Conservation (phyloP, 2,888 invertebrate species). For the Globia sparganii region DNA sequence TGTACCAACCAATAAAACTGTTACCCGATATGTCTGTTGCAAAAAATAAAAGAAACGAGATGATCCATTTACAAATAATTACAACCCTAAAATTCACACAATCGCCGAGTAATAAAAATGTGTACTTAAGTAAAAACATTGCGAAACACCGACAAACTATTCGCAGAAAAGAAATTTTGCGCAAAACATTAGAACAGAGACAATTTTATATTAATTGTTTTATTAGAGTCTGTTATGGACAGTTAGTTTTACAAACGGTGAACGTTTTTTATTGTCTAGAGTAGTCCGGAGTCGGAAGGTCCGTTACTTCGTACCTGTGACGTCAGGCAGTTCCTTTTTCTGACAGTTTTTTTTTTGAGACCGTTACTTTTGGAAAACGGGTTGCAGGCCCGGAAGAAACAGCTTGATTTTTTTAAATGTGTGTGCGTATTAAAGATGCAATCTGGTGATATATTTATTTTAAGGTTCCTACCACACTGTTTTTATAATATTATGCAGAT, state of each 20-base stretch:
- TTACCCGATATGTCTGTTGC: conserved; percentile 17
- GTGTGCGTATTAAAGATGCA: background rate
- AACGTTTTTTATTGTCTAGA: conserved; percentile 65
- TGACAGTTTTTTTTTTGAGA: conserved; percentile 59
- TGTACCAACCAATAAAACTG: conserved; percentile 33
- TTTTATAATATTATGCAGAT: background rate
- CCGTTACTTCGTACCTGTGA: conserved; percentile 77
- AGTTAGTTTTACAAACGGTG: conserved; percentile 68
- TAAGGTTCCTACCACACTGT: background rate
- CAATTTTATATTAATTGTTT: conserved; percentile 71
- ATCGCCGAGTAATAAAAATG: conserved; percentile 35
- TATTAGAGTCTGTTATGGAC: conserved; percentile 67
- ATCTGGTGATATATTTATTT: conserved; percentile 2
- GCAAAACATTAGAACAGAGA: conserved; percentile 71
- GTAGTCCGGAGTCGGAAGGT: conserved; percentile 62
- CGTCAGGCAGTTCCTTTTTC: conserved; percentile 70
- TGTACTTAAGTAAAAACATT: conserved; percentile 48
- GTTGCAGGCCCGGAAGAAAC: conserved; percentile 12
- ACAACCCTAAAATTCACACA: conserved; percentile 71
- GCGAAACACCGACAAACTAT: conserved; percentile 67
- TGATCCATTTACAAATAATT: conserved; percentile 67
- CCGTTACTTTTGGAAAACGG: conserved; percentile 42
- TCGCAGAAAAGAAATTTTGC: conserved; percentile 87
- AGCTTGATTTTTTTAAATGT: background rate
- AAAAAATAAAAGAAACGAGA: conserved; percentile 46